Evolutionary conservation across 2,113 vertebrate genomes (phyloP).

Genomic region (Coturnix japonica): DNA sequence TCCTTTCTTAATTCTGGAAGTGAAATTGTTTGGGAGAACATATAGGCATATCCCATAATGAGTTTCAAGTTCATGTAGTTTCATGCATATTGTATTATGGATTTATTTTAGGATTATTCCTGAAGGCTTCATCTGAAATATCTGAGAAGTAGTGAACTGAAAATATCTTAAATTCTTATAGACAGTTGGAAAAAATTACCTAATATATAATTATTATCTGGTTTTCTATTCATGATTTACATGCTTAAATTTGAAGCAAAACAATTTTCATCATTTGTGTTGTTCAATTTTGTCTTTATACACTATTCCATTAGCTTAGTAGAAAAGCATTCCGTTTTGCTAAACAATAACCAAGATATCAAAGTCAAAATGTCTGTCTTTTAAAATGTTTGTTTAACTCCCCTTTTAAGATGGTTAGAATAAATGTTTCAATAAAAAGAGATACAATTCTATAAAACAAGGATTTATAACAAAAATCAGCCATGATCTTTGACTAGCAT

Average conservation of each 20-base stretch:
- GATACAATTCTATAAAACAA: not conserved
- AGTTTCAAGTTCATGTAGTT: not conserved
- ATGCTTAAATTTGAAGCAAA: not conserved
- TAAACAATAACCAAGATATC: not conserved
- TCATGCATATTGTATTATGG: not conserved
- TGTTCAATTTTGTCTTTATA: not conserved
- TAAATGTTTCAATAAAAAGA: not conserved
- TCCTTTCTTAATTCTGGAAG: not conserved
- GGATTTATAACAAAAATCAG: not conserved
- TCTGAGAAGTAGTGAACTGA: not conserved
- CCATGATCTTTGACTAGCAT: not conserved
- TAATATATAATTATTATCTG: not conserved
- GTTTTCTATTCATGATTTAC: not conserved
- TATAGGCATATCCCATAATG: not conserved
- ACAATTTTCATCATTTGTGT: not conserved
- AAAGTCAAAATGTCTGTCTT: not conserved
- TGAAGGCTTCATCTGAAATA: not conserved
- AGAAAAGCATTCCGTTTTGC: not conserved
- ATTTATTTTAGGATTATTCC: not conserved
- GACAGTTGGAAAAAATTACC: not conserved
- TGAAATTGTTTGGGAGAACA: accelerated
- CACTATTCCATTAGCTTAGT: not conserved
- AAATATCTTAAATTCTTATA: not conserved
- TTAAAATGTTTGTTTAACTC: not conserved
- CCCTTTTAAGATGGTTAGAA: not conserved